phyloP scores from a whole-genome alignment of 2,888 invertebrate species.

The Julus scandinavius region DNA sequence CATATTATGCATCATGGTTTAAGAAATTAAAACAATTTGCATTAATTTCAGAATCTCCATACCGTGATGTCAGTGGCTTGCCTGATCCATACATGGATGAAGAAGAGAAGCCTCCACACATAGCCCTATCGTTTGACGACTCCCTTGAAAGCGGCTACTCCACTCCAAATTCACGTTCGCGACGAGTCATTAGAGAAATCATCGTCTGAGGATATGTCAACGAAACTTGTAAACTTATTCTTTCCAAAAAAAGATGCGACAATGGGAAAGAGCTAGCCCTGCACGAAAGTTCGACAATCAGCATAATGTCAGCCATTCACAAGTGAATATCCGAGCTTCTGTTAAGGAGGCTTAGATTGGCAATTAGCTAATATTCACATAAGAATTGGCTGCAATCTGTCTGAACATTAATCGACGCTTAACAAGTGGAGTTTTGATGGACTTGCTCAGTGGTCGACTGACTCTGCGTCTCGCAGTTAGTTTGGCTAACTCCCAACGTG shows the following conservation, averaged over 20 bases:
- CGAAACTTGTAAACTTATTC: neutral
- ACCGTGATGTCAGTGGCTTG: slow-evolving; percentile 92
- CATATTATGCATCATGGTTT: neutral
- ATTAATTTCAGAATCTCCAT: slow-evolving; percentile 70
- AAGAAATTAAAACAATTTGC: neutral
- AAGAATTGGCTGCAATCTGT: neutral
- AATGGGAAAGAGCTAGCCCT: neutral
- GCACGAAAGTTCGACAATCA: neutral
- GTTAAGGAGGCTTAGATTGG: neutral
- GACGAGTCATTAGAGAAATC: slow-evolving; percentile 93
- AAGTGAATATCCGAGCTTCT: neutral
- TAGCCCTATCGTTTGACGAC: slow-evolving; percentile 91
- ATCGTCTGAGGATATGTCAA: slow-evolving; percentile 74
- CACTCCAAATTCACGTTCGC: slow-evolving; percentile 90
- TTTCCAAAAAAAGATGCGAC: neutral
- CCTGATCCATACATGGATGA: slow-evolving; percentile 85
- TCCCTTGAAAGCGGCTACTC: slow-evolving; percentile 93
- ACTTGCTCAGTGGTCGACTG: neutral
- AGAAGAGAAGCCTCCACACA: slow-evolving; percentile 83
- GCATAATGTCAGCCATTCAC: neutral
- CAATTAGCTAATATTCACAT: neutral
- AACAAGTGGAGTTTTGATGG: neutral
- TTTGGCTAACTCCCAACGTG: neutral
- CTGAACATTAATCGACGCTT: neutral
- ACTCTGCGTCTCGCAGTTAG: neutral